A percentile compares a stretch with the other conserved stretches of the same genome.
Conservation (phyloP, 2,797 vertebrate species). For the Lacerta agilis region DNA sequence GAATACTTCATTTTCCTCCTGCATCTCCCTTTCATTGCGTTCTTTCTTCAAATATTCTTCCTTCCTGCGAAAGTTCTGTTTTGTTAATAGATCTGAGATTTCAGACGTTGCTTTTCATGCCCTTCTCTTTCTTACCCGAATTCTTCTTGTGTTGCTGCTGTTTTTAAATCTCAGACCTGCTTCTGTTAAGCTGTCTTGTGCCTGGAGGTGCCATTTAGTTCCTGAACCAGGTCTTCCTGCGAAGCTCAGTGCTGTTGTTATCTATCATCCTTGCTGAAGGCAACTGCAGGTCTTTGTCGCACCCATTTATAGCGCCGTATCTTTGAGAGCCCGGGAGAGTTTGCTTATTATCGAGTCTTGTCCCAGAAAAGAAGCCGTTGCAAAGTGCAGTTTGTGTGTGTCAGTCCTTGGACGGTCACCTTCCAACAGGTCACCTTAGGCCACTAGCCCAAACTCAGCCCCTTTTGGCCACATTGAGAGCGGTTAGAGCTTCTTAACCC, state of each 20-base stretch:
- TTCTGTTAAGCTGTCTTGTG: too few species aligned
- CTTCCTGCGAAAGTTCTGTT: neutral
- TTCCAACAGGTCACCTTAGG: neutral
- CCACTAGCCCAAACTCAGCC: accelerated
- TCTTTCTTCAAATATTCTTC: neutral
- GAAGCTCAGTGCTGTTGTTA: neutral
- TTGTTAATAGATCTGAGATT: neutral
- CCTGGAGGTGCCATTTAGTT: neutral
- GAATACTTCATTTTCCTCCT: neutral
- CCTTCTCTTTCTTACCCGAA: neutral
- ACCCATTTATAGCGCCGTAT: too few species aligned
- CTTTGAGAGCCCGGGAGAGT: neutral
- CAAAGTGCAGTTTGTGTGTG: neutral
- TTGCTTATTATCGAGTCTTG: too few species aligned
- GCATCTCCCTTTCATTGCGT: too few species aligned
- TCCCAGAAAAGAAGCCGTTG: neutral
- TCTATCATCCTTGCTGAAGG: too few species aligned
- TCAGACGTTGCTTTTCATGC: neutral
- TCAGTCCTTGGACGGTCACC: too few species aligned
- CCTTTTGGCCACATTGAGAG: neutral
- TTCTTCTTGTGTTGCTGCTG: too few species aligned
- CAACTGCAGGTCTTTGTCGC: neutral
- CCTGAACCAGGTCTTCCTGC: too few species aligned
- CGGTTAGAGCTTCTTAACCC: too few species aligned
- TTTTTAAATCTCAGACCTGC: too few species aligned